Evolutionary conservation across 2,888 invertebrate species (phyloP), one percentile per base, ranked within the genome.

Genomic region (Habrosyne pyritoides): DNA sequence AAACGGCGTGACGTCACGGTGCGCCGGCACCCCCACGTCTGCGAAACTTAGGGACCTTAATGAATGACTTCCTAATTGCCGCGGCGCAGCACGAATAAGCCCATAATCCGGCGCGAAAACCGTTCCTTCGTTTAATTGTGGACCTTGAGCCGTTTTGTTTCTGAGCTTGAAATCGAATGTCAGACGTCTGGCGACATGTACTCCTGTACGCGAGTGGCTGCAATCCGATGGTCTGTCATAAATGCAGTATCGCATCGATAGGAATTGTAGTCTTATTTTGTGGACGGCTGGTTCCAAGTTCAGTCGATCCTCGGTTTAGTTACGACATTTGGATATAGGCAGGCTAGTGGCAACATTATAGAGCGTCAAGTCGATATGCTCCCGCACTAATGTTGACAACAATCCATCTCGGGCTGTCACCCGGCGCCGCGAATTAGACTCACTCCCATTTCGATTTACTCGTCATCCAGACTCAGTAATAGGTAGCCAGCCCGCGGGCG

Each of bases 31-130:
- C 92, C 92, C 89, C 86, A 83, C 89, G 91, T 91, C 91, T 92
- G 91, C 90, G 81, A 89, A 92, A 91, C 91, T 91, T 91, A 91
- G 91, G 92, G 91, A 89, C 86, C 90, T 85, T 91, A 91, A 92
- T 92, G 92, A 92, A 91, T 85, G 86, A 92, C 92, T 92, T 91
- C 92, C 92, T 92, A 92, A 92, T 92, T 91, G 91, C 89, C 89
- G 89, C 88, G 77, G 83, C n/a, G n/a, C 84, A 83, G 83, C 86
- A 89, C 88, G 86, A 89, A 89, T 86, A 85, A 87, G 83, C 84
- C 75, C 83, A 84, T 86, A 89, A 87, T 89, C 89, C 87, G 87
- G 85, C 87, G 83, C 86, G 85, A 86, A 83, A 83, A 71, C 68
- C 61, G 59, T 67, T 69, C 60, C 80, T 75, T 69, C 77, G 74